These are phyloP conservation scores for Hippocampus guttulatus DNA, from an alignment of 2,113 vertebrate species.

Conservation along the genomic window DNA sequence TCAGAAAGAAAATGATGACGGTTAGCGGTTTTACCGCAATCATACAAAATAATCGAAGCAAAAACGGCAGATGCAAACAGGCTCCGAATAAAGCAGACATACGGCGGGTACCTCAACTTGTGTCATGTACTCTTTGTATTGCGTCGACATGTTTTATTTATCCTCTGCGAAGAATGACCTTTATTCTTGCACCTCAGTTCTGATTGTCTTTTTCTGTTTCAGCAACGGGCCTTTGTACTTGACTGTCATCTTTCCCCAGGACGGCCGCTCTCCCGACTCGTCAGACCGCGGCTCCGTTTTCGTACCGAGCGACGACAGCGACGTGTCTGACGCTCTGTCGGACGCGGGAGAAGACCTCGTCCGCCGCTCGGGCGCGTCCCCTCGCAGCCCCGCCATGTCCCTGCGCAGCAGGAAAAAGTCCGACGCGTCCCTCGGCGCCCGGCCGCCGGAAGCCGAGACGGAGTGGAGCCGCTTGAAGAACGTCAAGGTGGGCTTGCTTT, in stretches of 20 bases:
- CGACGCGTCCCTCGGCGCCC: background rate
- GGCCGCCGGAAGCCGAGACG: background rate
- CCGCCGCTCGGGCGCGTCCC: conserved; percentile 19
- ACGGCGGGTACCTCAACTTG: too few relatives aligned
- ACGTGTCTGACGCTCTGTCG: conserved; percentile 20
- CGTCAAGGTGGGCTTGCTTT: background rate
- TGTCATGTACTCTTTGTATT: too few relatives aligned
- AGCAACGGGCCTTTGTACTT: too few relatives aligned
- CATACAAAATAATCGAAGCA: too few relatives aligned
- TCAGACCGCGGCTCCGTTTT: conserved; percentile 18
- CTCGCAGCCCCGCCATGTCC: fast-evolving
- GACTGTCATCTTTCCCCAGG: background rate
- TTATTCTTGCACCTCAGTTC: too few relatives aligned
- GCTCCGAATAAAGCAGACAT: too few relatives aligned
- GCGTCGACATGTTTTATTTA: too few relatives aligned
- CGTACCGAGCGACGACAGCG: conserved; percentile 3
- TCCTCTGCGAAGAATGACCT: too few relatives aligned
- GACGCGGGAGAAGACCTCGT: background rate
- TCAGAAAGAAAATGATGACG: background rate
- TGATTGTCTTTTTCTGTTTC: too few relatives aligned
- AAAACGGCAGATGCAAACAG: too few relatives aligned
- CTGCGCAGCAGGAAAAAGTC: background rate
- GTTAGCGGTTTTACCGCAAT: too few relatives aligned
- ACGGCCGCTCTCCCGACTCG: background rate
- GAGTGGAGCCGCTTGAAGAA: fast-evolving